Evolutionary conservation across 2,888 invertebrate genomes (phyloP).

Genomic region (Lypha dubia): DNA sequence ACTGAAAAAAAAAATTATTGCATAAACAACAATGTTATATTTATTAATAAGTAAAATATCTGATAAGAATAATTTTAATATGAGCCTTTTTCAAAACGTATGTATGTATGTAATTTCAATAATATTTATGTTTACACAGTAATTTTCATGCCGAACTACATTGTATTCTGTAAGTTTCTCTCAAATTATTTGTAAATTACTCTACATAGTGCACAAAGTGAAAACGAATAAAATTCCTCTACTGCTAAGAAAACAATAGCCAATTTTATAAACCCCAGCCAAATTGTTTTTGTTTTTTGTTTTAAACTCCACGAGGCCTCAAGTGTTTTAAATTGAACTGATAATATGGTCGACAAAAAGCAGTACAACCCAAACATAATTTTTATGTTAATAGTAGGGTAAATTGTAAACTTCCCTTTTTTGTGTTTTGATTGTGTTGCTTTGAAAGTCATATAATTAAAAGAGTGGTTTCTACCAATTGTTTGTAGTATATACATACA

Average conservation of each 20-base stretch:
- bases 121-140: constrained; percentile 72
- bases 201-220: no score
- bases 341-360: constrained; percentile 61
- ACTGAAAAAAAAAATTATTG: constrained; percentile 15
- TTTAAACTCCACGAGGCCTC: constrained; percentile 41
- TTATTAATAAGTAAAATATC: constrained; percentile 18
- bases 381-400: constrained; percentile 46
- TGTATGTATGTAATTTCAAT: constrained; percentile 44
- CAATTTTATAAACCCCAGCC: constrained; percentile 26
- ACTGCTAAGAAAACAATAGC: constrained; percentile 38
- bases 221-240: constrained; percentile 7
- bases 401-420: constrained; percentile 55
- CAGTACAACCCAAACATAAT: constrained; percentile 49
- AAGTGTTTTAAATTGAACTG: constrained; percentile 70
- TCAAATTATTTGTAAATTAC: constrained; percentile 47
- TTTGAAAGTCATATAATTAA: background rate
- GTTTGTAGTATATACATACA: no score
- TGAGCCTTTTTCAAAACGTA: background rate
- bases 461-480: background rate
- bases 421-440: background rate
- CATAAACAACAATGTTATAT: background rate
- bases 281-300: no score
- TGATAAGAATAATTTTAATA: constrained; percentile 17
- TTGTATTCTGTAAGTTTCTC: constrained; percentile 8
- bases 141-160: constrained; percentile 62